These are phyloP conservation scores for Acipenser oxyrinchus DNA, from an alignment of 2,797 vertebrate species.

Conservation along the genomic window DNA sequence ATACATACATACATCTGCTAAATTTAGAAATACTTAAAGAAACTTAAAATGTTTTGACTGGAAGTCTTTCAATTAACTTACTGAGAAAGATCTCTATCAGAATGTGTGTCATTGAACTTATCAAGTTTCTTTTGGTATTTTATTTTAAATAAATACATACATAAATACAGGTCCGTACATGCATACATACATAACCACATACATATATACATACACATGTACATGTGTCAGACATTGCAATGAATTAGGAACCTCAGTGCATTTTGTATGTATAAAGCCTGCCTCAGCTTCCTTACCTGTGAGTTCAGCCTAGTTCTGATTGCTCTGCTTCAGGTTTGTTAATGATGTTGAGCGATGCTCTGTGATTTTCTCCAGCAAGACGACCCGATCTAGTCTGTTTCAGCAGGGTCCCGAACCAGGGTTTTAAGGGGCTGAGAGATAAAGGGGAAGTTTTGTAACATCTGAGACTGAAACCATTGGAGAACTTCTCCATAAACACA, in stretches of 20 bases:
- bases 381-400: slow-evolving; percentile 22
- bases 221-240: background rate
- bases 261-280: background rate
- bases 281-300: slow-evolving; percentile 21
- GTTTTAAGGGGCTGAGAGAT: slow-evolving; percentile 44
- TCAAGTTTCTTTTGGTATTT: too few species aligned
- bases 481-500: slow-evolving; percentile 35
- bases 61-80: too few species aligned
- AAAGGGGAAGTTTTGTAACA: slow-evolving; percentile 30
- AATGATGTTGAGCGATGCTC: background rate
- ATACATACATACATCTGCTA: too few species aligned
- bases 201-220: background rate
- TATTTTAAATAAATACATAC: too few species aligned
- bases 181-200: too few species aligned
- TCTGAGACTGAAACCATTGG: slow-evolving; percentile 47
- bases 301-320: background rate
- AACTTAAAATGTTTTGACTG: too few species aligned
- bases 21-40: too few species aligned
- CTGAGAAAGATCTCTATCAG: too few species aligned
- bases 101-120: too few species aligned
- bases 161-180: too few species aligned
- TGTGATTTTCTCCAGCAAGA: slow-evolving; percentile 15
- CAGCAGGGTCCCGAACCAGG: slow-evolving; percentile 8
- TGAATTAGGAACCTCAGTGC: background rate
- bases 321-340: slow-evolving; percentile 7